These are phyloP conservation scores for Cavia aperea DNA, from an alignment of 2,113 vertebrate species.

Conservation along the genomic window DNA sequence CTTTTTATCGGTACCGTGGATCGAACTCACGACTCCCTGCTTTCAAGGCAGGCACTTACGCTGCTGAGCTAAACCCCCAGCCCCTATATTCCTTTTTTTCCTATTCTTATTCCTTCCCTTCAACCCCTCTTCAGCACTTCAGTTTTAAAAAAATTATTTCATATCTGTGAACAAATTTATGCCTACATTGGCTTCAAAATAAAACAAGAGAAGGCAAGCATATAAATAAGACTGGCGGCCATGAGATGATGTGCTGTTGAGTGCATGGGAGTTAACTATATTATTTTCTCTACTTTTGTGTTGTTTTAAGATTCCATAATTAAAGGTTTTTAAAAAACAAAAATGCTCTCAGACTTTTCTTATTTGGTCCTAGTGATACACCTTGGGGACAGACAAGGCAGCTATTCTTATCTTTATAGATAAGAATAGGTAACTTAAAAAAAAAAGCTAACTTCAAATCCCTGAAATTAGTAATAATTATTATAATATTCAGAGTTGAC, in stretches of 20 bases:
- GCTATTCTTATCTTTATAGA: background rate
- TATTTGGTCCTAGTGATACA: background rate
- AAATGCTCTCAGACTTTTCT: slow-evolving; percentile 28
- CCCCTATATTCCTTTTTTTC: no score
- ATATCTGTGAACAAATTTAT: slow-evolving; percentile 32
- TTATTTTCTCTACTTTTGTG: background rate
- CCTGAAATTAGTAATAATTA: slow-evolving; percentile 21
- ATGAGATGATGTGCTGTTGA: background rate
- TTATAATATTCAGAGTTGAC: background rate
- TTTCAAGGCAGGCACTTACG: no score
- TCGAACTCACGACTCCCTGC: no score
- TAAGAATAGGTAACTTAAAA: background rate
- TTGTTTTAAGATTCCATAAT: background rate
- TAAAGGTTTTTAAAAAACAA: slow-evolving; percentile 5
- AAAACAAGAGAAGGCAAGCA: background rate
- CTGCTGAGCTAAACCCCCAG: no score
- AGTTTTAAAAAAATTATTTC: slow-evolving; percentile 16
- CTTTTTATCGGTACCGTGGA: no score
- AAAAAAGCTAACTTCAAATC: background rate
- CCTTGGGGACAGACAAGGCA: background rate
- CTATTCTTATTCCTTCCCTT: no score
- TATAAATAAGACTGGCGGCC: background rate
- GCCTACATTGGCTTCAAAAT: background rate
- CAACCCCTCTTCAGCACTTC: background rate
- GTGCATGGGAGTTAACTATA: background rate